Percentiles rank a stretch among this genome's conserved stretches.
phyloP scores from a whole-genome alignment of 2,113 vertebrate species.

The Colaptes auratus region DNA sequence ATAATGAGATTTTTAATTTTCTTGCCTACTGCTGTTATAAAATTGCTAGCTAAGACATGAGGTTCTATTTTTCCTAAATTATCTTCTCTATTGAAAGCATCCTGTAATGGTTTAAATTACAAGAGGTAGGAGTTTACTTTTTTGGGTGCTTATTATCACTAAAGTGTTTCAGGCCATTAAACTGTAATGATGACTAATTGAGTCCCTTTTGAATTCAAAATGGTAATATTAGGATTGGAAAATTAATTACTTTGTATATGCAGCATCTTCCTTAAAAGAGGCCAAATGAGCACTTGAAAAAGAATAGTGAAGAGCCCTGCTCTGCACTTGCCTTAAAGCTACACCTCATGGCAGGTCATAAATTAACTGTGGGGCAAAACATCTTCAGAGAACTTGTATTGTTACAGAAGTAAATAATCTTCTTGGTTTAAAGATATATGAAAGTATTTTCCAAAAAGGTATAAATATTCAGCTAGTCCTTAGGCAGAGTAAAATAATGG shows the following conservation, averaged over 20 bases:
- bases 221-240: background rate
- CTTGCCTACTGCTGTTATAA: background rate
- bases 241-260: background rate
- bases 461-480: background rate
- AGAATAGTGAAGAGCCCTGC: background rate
- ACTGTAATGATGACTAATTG: slow-evolving; percentile 31
- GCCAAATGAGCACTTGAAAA: background rate
- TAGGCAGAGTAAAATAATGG: background rate
- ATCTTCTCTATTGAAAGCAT: background rate
- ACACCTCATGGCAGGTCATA: background rate
- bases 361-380: background rate
- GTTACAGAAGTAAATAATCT: background rate
- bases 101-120: background rate
- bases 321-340: background rate
- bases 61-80: background rate
- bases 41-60: background rate
- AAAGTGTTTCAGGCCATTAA: slow-evolving; percentile 29
- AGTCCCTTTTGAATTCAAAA: slow-evolving; percentile 43
- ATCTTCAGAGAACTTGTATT: background rate
- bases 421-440: background rate
- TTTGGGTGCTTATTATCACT: background rate
- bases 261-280: background rate
- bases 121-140: slow-evolving; percentile 31
- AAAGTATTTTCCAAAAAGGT: background rate
- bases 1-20: background rate